These are phyloP conservation scores for Drosophila carrolli DNA, from an alignment of 1,140 invertebrate species.

Conservation along the genomic window DNA sequence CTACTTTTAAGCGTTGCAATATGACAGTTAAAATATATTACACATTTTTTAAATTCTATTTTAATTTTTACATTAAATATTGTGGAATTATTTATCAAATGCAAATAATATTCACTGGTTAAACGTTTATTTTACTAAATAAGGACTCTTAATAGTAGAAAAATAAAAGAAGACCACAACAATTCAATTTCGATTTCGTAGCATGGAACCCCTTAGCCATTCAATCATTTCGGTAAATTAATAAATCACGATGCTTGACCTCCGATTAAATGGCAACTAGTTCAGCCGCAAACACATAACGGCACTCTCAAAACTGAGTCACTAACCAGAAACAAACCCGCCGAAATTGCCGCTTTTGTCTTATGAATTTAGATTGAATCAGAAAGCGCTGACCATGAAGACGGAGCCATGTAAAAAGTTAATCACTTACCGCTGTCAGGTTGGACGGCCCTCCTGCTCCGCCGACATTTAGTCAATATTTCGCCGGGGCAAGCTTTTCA, in stretches of 20 bases:
- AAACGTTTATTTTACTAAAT: too few species aligned
- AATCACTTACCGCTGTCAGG: constrained; percentile 50
- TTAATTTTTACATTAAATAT: too few species aligned
- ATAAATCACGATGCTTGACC: constrained; percentile 40
- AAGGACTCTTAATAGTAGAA: background rate
- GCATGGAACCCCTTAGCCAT: background rate
- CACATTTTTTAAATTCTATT: too few species aligned
- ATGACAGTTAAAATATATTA: too few species aligned
- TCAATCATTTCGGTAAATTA: constrained; percentile 26
- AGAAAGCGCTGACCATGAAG: constrained; percentile 27
- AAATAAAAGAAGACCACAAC: background rate
- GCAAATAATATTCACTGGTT: too few species aligned
- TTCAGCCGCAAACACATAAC: constrained; percentile 29
- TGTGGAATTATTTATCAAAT: too few species aligned
- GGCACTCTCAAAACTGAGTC: constrained; percentile 44
- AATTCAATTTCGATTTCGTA: background rate
- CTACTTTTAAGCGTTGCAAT: too few species aligned
- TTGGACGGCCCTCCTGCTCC: constrained; percentile 8
- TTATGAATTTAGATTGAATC: constrained; percentile 47
- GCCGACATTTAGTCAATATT: constrained; percentile 41
- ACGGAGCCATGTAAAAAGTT: constrained; percentile 44
- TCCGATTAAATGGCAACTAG: constrained; percentile 49
- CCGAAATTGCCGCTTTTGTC: constrained; percentile 44
- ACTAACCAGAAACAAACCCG: constrained; percentile 21
- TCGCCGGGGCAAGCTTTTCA: constrained; percentile 34